phyloP scores from a whole-genome alignment of 2,797 vertebrate genomes.

The Centropyge bicolor region DNA sequence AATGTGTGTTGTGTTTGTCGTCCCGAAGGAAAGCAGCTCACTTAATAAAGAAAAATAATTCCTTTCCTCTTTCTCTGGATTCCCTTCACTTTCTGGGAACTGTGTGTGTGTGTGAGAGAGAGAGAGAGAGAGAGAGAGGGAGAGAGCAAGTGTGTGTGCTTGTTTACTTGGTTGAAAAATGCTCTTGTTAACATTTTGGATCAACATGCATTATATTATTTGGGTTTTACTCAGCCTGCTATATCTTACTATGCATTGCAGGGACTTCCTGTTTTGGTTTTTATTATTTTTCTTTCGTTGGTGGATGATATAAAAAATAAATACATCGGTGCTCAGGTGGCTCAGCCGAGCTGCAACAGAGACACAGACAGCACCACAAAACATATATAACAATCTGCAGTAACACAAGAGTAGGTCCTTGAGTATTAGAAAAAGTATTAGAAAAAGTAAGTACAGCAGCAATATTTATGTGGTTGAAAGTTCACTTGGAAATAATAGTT shows the following conservation, averaged over 20 bases:
- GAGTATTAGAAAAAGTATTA: too few relatives aligned
- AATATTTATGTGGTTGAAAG: too few relatives aligned
- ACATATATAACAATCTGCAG: neutral
- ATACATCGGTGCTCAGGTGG: neutral
- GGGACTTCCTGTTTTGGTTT: neutral
- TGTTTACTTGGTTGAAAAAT: slow-evolving; percentile 19
- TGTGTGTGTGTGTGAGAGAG: slow-evolving; percentile 63
- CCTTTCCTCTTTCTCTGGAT: slow-evolving; percentile 76
- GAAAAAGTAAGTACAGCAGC: too few relatives aligned
- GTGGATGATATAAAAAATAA: neutral
- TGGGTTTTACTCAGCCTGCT: slow-evolving; percentile 47
- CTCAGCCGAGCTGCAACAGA: neutral
- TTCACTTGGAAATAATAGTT: too few relatives aligned
- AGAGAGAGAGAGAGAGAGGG: slow-evolving; percentile 85
- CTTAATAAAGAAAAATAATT: slow-evolving; percentile 99
- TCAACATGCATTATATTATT: slow-evolving; percentile 53
- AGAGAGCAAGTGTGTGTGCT: slow-evolving; percentile 15
- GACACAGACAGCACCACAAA: neutral
- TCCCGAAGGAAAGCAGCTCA: slow-evolving; percentile 91
- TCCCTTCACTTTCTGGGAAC: slow-evolving; percentile 44
- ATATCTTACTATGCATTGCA: slow-evolving; percentile 18
- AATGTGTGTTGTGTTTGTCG: slow-evolving; percentile 96
- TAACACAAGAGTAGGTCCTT: too few relatives aligned
- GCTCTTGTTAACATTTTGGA: slow-evolving; percentile 82
- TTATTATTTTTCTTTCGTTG: neutral